Conservation (phyloP, 2,888 invertebrate species). For the Ennomos fuscantarius region DNA sequence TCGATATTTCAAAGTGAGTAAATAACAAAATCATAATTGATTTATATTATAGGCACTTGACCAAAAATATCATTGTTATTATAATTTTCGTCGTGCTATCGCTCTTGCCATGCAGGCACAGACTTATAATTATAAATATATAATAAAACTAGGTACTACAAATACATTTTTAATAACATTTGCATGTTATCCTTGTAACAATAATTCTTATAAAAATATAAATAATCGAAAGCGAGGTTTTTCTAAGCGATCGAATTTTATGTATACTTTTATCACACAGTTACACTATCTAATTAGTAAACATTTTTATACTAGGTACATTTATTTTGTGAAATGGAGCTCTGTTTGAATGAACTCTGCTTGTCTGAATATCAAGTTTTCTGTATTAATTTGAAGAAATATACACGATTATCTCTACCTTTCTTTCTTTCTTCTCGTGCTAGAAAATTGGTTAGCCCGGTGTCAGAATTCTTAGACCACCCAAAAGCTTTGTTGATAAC, state of each 20-base stretch:
- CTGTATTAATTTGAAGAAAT: no score
- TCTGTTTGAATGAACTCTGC: no score
- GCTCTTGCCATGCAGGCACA: conserved; percentile 8
- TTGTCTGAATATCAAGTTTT: no score
- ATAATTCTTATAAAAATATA: conserved; percentile 40
- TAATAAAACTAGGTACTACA: conserved; percentile 25
- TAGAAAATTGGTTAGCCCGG: no score
- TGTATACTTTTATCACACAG: conserved; percentile 53
- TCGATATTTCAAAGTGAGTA: no score
- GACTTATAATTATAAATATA: conserved; percentile 27
- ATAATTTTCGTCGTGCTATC: neutral
- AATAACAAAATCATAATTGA: no score
- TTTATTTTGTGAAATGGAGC: conserved; percentile 13
- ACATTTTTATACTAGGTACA: conserved; percentile 20
- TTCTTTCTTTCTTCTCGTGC: no score
- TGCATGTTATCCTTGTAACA: conserved; percentile 29
- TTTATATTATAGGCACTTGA: no score
- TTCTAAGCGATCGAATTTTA: conserved; percentile 46
- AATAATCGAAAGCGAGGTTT: conserved; percentile 47
- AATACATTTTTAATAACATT: conserved; percentile 18
- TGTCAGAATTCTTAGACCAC: no score
- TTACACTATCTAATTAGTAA: conserved; percentile 6
- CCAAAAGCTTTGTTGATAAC: no score
- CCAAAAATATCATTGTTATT: no score
- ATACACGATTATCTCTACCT: no score